phyloP scores from a whole-genome alignment of 2,888 invertebrate species.

The Theodoxus fluviatilis region DNA sequence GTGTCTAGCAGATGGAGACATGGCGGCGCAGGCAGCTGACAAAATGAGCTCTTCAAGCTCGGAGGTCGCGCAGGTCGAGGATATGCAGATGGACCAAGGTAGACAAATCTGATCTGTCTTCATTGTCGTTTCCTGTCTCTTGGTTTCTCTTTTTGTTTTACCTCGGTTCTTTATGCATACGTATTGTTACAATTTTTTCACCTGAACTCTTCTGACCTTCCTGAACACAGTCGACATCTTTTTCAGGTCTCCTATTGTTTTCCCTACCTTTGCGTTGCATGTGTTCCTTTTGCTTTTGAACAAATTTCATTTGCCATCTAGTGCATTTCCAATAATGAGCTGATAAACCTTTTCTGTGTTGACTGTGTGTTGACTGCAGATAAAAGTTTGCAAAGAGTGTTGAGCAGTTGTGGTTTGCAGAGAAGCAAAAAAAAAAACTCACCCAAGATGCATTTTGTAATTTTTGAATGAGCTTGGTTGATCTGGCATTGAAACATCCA shows the following conservation, averaged over 20 bases:
- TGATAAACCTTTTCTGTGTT: too few relatives aligned
- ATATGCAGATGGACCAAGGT: conserved; percentile 53
- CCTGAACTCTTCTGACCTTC: too few relatives aligned
- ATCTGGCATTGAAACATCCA: too few relatives aligned
- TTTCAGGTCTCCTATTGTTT: too few relatives aligned
- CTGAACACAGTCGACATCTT: too few relatives aligned
- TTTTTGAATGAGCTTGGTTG: too few relatives aligned
- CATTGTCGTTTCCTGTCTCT: conserved; percentile 7
- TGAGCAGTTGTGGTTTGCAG: too few relatives aligned
- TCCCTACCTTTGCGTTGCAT: conserved; percentile 34
- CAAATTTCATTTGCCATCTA: conserved; percentile 21
- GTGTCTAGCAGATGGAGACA: too few relatives aligned
- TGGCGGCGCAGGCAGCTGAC: conserved; percentile 36
- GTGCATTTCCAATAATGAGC: neutral
- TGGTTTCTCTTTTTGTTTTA: conserved; percentile 5
- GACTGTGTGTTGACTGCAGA: too few relatives aligned
- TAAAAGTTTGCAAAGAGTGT: too few relatives aligned
- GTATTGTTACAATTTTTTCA: neutral
- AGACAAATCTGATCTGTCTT: conserved; percentile 27
- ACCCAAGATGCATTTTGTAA: too few relatives aligned
- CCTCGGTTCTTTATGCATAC: neutral
- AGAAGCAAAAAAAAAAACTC: too few relatives aligned
- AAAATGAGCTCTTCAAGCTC: conserved; percentile 55
- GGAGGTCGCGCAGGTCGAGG: conserved; percentile 56
- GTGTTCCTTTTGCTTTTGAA: conserved; percentile 29